A percentile compares a stretch with the other conserved stretches of the same genome.
phyloP scores from a whole-genome alignment of 2,888 invertebrate genomes.

The Pristionchus arcanus region DNA sequence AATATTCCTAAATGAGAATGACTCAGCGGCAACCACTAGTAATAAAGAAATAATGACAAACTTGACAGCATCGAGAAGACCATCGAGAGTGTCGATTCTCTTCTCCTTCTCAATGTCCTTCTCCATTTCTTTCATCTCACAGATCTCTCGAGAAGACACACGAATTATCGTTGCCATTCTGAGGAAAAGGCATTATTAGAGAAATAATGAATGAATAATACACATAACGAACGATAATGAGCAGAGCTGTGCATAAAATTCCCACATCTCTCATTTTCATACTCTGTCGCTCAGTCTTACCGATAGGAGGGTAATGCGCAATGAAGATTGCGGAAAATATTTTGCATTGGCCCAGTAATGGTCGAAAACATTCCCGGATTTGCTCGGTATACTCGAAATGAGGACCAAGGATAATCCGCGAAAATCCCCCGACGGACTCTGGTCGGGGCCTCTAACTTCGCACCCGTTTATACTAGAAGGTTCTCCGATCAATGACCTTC shows the following conservation, averaged over 20 bases:
- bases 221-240: too few relatives aligned
- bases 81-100: conserved; percentile 26
- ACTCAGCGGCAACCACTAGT: too few relatives aligned
- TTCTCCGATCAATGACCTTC: background rate
- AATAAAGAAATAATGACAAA: background rate
- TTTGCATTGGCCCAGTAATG: background rate
- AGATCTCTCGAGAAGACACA: conserved; percentile 32
- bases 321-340: too few relatives aligned
- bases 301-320: too few relatives aligned
- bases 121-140: background rate
- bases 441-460: background rate
- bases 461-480: background rate
- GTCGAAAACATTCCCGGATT: background rate
- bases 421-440: background rate
- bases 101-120: background rate
- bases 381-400: background rate
- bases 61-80: conserved; percentile 25
- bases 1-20: background rate
- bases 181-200: background rate
- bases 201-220: background rate
- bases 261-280: too few relatives aligned
- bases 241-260: too few relatives aligned
- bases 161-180: conserved; percentile 10
- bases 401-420: background rate
- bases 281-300: too few relatives aligned